Conservation (phyloP, 2,888 invertebrate species). For the Mayetiola destructor region DNA sequence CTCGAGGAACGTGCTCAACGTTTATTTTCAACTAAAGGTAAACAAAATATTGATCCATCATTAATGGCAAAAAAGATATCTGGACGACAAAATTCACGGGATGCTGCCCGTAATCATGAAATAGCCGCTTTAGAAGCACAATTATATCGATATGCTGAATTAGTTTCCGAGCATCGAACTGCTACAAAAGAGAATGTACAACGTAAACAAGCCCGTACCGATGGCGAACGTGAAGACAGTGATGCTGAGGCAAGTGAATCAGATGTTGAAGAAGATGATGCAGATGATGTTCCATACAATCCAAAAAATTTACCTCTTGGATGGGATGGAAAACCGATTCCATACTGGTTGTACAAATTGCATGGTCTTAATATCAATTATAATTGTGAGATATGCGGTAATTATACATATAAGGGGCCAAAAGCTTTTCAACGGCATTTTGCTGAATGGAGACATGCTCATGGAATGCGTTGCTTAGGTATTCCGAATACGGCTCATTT, state of each 20-base stretch:
- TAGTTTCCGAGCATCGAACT: slow-evolving; percentile 69
- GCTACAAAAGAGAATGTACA: slow-evolving; percentile 97
- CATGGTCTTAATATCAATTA: slow-evolving; percentile 98
- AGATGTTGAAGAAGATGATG: slow-evolving; percentile 73
- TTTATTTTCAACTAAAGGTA: slow-evolving; percentile 89
- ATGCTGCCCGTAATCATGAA: slow-evolving; percentile 64
- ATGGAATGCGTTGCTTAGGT: slow-evolving; percentile 95
- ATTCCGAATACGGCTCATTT: slow-evolving; percentile 99
- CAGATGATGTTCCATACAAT: slow-evolving; percentile 94
- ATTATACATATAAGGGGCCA: slow-evolving; percentile 95
- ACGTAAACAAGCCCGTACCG: slow-evolving; percentile 90
- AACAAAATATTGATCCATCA: slow-evolving; percentile 80
- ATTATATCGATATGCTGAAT: slow-evolving; percentile 72
- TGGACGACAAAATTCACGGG: slow-evolving; percentile 38
- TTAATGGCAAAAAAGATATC: slow-evolving; percentile 74
- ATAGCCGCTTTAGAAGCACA: slow-evolving; percentile 80
- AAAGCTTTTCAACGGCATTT: slow-evolving; percentile 99
- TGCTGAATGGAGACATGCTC: slow-evolving; percentile 79
- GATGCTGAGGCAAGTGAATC: slow-evolving; percentile 74
- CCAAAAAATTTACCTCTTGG: slow-evolving; percentile 98
- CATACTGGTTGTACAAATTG: slow-evolving; percentile 97
- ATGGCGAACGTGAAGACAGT: slow-evolving; percentile 83
- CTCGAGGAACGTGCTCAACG: slow-evolving; percentile 94
- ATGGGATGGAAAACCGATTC: slow-evolving; percentile 93
- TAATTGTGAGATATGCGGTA: slow-evolving; percentile 98